Evolutionary conservation across 2,797 vertebrate genomes (phyloP), one percentile per base, ranked within the genome.

Genomic region (Lepus oiostolus): DNA sequence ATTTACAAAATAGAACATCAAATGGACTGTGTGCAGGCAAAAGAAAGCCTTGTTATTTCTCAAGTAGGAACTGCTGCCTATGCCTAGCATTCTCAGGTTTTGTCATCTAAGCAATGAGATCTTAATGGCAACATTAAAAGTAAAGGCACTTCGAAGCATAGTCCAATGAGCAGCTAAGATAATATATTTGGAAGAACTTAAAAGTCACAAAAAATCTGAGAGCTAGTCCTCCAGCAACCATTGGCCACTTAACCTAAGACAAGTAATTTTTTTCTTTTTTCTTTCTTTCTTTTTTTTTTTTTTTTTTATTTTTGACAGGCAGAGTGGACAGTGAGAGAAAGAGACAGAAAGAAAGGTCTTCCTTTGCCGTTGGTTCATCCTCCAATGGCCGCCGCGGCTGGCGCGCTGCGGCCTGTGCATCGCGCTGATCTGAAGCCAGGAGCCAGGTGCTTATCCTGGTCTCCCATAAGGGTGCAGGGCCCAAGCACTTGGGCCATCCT

Each of bases 101-200:
- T 6, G 3, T 4, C 68, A 5, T 67, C 7, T 82, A 24, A 60
- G 77, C 22, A 80, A 76, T 38, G 65, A 75, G 32, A 26, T 88
- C 74, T 87, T 74, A 52, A 85, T 52, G 85, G 30, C 47, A 88
- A 30, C 35, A 86, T 68, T 76, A 76, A 90, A 85, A 62, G 42
- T 71, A 92, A 95, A 92, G 26, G 52, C 28, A 79, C 54, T 71
- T 89, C 63, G 35, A 94, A 91, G 24, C 63, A 75, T 42, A 80
- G 86, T 50, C 58, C n/a, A 96, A 11, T 19, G 72, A 85, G 79
- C n/a, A 35, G 7, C 22, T 88, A 52, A 24, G 8, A 72, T 0
- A 93, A 52, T 83, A 9, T 67, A 75, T 60, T 38, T 79, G 17
- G 32, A 58, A 95, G 68, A 91, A 88, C 6, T 80, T 38, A 52